Evolutionary conservation across 2,797 vertebrate genomes (phyloP).

Genomic region (Phataginus tetradactyla): DNA sequence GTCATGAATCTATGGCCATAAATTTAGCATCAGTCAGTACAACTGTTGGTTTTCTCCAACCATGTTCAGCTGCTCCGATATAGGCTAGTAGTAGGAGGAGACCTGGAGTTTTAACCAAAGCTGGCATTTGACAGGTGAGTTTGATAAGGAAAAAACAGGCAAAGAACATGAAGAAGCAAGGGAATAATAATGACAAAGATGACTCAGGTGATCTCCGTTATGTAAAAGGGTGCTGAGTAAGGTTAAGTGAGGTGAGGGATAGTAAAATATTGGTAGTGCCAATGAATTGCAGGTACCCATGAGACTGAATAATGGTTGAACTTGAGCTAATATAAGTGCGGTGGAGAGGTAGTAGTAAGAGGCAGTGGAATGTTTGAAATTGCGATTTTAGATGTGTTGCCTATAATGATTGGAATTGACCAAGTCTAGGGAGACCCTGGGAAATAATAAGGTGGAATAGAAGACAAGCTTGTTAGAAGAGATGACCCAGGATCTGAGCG

Average conservation of each 20-base stretch:
- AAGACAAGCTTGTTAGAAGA: background rate
- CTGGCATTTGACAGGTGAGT: background rate
- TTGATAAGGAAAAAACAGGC: background rate
- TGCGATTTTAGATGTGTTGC: background rate
- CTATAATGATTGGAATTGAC: background rate
- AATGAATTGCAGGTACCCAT: background rate
- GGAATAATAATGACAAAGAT: background rate
- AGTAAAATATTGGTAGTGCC: background rate
- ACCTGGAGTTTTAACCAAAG: conserved; percentile 44
- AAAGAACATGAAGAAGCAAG: background rate
- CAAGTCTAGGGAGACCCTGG: background rate
- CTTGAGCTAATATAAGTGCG: background rate
- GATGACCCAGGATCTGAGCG: background rate
- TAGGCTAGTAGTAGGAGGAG: conserved; percentile 42
- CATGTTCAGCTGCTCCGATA: background rate
- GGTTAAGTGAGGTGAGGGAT: background rate
- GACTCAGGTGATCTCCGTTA: background rate
- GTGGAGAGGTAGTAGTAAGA: background rate
- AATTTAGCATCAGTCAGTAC: background rate
- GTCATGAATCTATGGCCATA: background rate
- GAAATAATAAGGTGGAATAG: background rate
- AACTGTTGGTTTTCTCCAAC: background rate
- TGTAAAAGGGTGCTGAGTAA: background rate
- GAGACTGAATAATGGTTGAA: background rate
- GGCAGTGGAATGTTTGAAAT: background rate